Evolutionary conservation across 2,888 invertebrate species (phyloP).

Genomic region (Aporophyla lueneburgensis): DNA sequence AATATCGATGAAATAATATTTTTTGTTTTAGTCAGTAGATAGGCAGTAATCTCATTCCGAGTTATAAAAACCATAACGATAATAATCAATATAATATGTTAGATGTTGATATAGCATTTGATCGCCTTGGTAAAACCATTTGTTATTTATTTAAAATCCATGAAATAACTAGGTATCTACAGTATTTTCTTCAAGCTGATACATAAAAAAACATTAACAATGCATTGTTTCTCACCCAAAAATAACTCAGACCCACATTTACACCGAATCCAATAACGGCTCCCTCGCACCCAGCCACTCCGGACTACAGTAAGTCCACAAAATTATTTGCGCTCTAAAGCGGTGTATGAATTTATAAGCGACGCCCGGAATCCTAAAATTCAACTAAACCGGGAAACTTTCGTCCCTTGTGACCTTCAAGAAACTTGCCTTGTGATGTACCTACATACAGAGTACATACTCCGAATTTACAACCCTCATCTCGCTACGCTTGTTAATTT

Average conservation of each 20-base stretch:
- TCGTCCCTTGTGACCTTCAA: slow-evolving; percentile 56
- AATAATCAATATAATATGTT: no score
- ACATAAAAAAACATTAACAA: background rate
- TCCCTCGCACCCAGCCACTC: background rate
- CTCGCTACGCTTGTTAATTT: slow-evolving; percentile 50
- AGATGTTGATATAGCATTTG: no score
- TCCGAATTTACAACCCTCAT: slow-evolving; percentile 48
- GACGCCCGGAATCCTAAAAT: slow-evolving; percentile 64
- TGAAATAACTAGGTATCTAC: no score
- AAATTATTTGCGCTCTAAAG: slow-evolving; percentile 65
- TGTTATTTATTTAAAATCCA: no score
- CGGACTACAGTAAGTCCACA: slow-evolving; percentile 50
- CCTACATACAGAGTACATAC: slow-evolving; percentile 38
- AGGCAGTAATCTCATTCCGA: no score
- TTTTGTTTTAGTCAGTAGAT: background rate
- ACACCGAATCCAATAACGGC: slow-evolving; percentile 20
- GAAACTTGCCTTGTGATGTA: slow-evolving; percentile 57
- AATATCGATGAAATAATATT: background rate
- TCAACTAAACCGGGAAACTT: slow-evolving; percentile 66
- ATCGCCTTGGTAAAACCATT: no score
- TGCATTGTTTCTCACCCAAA: background rate
- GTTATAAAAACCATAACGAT: no score
- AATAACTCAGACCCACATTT: slow-evolving; percentile 14
- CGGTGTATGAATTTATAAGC: slow-evolving; percentile 67
- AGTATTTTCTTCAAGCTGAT: background rate